These are phyloP conservation scores for Dryococelus australis DNA, from an alignment of 2,888 invertebrate genomes.

Conservation along the genomic window DNA sequence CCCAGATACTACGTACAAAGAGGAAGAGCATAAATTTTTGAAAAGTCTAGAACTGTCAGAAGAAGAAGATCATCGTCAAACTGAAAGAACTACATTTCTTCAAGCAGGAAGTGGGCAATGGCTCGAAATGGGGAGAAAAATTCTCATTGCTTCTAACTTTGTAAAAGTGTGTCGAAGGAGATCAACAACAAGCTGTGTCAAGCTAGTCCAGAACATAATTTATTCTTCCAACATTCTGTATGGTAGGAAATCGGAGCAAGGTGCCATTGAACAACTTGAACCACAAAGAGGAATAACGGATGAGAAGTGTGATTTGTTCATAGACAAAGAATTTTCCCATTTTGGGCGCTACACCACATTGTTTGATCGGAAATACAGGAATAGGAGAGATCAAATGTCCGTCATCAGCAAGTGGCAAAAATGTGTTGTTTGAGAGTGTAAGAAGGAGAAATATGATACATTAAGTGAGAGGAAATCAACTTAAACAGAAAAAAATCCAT, in stretches of 20 bases:
- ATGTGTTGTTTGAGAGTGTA: slow-evolving; percentile 37
- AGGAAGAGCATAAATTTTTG: too few species aligned
- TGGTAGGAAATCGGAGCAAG: slow-evolving; percentile 41
- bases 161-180: not conserved
- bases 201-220: too few species aligned
- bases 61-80: not conserved
- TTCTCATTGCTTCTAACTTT: not conserved
- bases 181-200: too few species aligned
- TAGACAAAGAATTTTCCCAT: too few species aligned
- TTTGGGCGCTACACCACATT: too few species aligned
- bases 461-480: not conserved
- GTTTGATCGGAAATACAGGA: slow-evolving; percentile 43
- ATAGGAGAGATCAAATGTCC: slow-evolving; percentile 45
- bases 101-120: not conserved
- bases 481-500: not conserved
- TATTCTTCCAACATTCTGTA: not conserved
- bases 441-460: not conserved
- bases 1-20: too few species aligned
- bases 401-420: slow-evolving; percentile 35
- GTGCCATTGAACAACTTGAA: slow-evolving; percentile 42
- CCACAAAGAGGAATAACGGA: slow-evolving; percentile 38
- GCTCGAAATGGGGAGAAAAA: slow-evolving; percentile 16
- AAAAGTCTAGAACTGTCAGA: not conserved
- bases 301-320: too few species aligned
- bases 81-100: too few species aligned